phyloP scores from a whole-genome alignment of 2,888 invertebrate species.

The Drosophila mimica region DNA sequence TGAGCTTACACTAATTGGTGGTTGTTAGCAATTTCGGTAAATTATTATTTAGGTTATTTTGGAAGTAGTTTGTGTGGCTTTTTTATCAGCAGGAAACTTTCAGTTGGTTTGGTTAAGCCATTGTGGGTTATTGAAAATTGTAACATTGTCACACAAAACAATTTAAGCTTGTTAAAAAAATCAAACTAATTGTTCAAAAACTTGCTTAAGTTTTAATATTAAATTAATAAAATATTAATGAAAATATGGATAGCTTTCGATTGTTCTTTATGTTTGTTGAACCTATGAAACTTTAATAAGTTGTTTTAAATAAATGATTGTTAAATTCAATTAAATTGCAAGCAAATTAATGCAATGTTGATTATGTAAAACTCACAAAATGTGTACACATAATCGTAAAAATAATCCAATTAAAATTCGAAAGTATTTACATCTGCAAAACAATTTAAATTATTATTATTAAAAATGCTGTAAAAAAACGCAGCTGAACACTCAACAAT shows the following conservation, averaged over 20 bases:
- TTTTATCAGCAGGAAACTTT: slow-evolving; percentile 19
- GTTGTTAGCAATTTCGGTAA: slow-evolving; percentile 40
- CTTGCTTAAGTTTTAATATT: neutral
- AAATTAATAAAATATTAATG: neutral
- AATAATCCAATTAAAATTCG: too few species aligned
- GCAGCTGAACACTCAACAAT: slow-evolving; percentile 5
- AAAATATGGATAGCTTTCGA: neutral
- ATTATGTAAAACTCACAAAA: neutral
- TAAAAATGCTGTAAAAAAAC: slow-evolving; percentile 19
- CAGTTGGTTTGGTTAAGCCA: slow-evolving; percentile 24
- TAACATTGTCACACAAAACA: neutral
- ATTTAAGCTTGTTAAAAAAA: neutral
- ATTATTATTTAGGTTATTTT: slow-evolving; percentile 39
- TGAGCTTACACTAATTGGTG: slow-evolving; percentile 57
- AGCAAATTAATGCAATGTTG: neutral
- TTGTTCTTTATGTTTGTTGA: too few species aligned
- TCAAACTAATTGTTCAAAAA: too few species aligned
- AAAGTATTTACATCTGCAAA: neutral
- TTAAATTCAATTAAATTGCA: neutral
- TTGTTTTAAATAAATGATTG: neutral
- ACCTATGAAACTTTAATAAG: too few species aligned
- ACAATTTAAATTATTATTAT: neutral
- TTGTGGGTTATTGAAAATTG: slow-evolving; percentile 11
- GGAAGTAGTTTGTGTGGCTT: slow-evolving; percentile 3
- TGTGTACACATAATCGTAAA: neutral